A percentile compares a stretch with the other conserved stretches of the same genome.
Evolutionary conservation across 2,113 vertebrate genomes (phyloP).

Genomic region (Pogonocichla stellata): DNA sequence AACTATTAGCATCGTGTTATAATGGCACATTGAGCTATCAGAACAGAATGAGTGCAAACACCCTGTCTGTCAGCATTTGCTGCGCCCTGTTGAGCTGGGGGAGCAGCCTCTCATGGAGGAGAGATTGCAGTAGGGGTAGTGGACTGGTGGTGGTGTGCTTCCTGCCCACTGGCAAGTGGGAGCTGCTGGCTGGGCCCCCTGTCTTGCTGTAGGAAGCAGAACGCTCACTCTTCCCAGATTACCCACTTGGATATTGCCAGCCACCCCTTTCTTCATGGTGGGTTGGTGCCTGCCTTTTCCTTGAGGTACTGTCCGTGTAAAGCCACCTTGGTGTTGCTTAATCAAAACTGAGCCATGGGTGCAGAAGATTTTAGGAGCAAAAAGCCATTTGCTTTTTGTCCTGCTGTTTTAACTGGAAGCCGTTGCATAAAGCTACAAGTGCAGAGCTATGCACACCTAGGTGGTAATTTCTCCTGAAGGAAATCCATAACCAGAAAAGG

Average conservation of each 20-base stretch:
- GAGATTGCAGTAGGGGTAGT: not conserved
- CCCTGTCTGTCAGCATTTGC: not conserved
- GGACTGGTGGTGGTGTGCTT: not conserved
- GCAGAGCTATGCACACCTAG: not conserved
- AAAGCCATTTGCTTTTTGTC: not conserved
- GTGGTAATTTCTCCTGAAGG: not conserved
- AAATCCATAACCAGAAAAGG: not conserved
- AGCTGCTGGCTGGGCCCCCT: not conserved
- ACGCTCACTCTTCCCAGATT: not conserved
- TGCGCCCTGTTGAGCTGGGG: not conserved
- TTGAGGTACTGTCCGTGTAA: not conserved
- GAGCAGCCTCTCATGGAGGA: fast-evolving
- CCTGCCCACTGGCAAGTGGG: not conserved
- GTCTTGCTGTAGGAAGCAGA: not conserved
- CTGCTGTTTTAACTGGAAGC: not conserved
- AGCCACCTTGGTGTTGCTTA: not conserved
- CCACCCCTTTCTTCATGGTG: not conserved
- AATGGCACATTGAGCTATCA: constrained; percentile 28
- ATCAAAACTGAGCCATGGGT: not conserved
- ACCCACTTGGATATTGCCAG: not conserved
- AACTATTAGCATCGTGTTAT: constrained; percentile 22
- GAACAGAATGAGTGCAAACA: not conserved
- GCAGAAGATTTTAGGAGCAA: not conserved
- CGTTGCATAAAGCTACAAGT: not conserved
- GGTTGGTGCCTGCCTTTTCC: not conserved